Base-by-base conservation (phyloP, 2,797 vertebrate genomes). In the Mormyrus proboscirostris region DNA sequence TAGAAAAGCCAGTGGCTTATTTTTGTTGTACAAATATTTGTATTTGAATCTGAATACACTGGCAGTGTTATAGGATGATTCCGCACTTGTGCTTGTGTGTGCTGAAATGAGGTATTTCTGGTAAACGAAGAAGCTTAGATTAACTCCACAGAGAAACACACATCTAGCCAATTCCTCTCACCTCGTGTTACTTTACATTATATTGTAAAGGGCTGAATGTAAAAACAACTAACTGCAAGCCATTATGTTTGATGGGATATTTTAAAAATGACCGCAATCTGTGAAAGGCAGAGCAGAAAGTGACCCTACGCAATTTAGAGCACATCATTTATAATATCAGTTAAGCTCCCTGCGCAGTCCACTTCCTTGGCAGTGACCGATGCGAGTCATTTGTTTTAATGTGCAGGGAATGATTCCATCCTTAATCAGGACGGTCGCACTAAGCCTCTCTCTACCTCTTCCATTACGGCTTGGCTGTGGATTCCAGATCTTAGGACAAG, bases 241-340 rank as follows among this genome's bases (percentile, higher is more conserved):
- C n/a, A 59, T 62, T 41, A 62, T 87, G 14, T 59, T 57, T 22
- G 76, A 10, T 47, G 19, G 38, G 25, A 55, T 38, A 47, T 38
- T 49, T 50, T 5, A 9, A n/a, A 47, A 53, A 50, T 19, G 12
- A 4, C 49, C 19, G 50, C 25, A 55, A 14, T 12, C 29, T 69
- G 62, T 69, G 22, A 10, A 69, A 25, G 41, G 33, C 3, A 44
- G 6, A 83, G n/a, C 73, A 3, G 19, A 19, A 2, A 79, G 25
- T 14, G n/a, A 59, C 41, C 33, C 38, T 41, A 38, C 65, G 6
- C 82, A n/a, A 85, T 89, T 85, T 89, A 62, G 22, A n/a, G 83
- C 82, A 29, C 44, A 44, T 88, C 51, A 84, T 90, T 89, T 88
- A 88, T 85, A 76, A 62, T 90, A 90, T 87, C 62, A 87, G n/a